phyloP scores from a whole-genome alignment of 2,113 vertebrate species.

The Apodemus sylvaticus region DNA sequence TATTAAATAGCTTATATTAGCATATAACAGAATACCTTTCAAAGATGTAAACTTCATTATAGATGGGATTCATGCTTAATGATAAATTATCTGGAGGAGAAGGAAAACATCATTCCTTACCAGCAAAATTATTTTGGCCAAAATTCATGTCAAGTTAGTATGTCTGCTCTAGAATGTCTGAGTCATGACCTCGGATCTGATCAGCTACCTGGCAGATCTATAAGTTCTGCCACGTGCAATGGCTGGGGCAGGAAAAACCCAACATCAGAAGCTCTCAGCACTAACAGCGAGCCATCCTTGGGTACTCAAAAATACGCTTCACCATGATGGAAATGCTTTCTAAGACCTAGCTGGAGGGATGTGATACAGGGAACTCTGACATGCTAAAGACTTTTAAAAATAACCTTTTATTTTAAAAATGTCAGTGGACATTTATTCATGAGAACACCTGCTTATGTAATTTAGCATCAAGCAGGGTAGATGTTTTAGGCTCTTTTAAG shows the following conservation, averaged over 20 bases:
- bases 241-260: background rate
- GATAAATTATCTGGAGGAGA: constrained; percentile 23
- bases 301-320: constrained; percentile 52
- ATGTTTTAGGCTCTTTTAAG: constrained; percentile 70
- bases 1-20: constrained; percentile 44
- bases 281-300: background rate
- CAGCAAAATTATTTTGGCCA: constrained; percentile 40
- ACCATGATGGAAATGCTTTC: constrained; percentile 57
- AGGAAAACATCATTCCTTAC: constrained; percentile 42
- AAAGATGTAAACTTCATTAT: constrained; percentile 49
- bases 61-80: background rate
- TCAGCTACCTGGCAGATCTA: no score
- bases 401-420: constrained; percentile 71
- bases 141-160: constrained; percentile 51
- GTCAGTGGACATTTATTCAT: constrained; percentile 72
- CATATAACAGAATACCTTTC: constrained; percentile 17
- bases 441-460: constrained; percentile 64
- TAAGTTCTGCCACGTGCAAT: background rate
- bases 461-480: constrained; percentile 62
- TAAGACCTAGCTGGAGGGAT: constrained; percentile 35
- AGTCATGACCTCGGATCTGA: constrained; percentile 12
- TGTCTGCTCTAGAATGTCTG: constrained; percentile 23
- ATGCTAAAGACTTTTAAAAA: constrained; percentile 60
- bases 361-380: constrained; percentile 47
- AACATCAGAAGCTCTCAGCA: background rate